Evolutionary conservation across 2,888 invertebrate genomes (phyloP), one percentile per base, ranked within the genome.

Genomic region (Chorisops tibialis): DNA sequence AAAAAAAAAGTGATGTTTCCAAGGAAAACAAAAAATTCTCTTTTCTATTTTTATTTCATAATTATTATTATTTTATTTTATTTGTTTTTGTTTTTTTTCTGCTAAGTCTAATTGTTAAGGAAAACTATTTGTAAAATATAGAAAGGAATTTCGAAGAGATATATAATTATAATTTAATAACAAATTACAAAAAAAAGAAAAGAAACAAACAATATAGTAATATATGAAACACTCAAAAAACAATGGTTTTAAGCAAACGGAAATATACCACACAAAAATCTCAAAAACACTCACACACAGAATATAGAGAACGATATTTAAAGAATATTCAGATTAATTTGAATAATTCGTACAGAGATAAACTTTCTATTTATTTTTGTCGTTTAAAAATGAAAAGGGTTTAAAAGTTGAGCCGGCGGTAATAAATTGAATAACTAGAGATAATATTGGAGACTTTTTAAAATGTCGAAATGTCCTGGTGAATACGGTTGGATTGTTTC

Each of bases 1-100:
- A 24, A 54, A 56, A 56, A 70, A 75, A 74, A 74, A 75, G 74
- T 74, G 74, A 74, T 74, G 73, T 72, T 75, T 69, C 68, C 67
- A 66, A 66, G 66, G 62, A 65, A 63, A 64, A 41, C 51, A 60
- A 38, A 48, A 59, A 48, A 49, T 56, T 47, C 30, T 56, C 45
- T n/a, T 56, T 43, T 50, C 18, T 56, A 21, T n/a, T 41, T 52
- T 54, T 9, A 52, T 21, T 54, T 54, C 22, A n/a, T n/a, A 30
- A 30, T 30, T 30, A 30, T n/a, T n/a, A n/a, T 30, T 30, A 30
- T 30, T 30, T 21, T 21, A 7, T 47, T 54, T 41, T 19, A 38
- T 37, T 51, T 51, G 37, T 35, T 21, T 50, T 50, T 19, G 18
- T 14, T 22, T 18, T 51, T 19, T 19, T 18, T 38, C 41, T 21